Evolutionary conservation across 2,113 vertebrate genomes (phyloP).

Genomic region (Heterochromis multidens): DNA sequence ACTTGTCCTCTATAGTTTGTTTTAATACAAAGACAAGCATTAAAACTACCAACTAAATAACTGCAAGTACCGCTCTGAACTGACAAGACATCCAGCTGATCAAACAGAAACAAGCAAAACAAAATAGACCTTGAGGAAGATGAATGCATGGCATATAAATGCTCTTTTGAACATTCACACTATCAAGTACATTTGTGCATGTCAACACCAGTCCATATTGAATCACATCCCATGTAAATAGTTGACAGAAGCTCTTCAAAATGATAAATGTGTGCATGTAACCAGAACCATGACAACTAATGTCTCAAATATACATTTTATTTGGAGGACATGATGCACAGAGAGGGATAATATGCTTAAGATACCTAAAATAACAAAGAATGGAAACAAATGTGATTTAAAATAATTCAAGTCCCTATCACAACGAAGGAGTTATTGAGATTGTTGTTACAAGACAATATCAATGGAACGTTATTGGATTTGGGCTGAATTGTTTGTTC

Average conservation of each 20-base stretch:
- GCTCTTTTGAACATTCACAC: background rate
- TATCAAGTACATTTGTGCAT: background rate
- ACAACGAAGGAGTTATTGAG: background rate
- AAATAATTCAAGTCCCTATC: background rate
- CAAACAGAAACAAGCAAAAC: background rate
- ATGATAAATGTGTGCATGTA: background rate
- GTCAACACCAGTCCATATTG: background rate
- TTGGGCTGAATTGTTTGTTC: background rate
- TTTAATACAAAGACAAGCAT: background rate
- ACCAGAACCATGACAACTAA: background rate
- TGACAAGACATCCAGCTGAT: background rate
- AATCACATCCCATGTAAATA: too few species aligned
- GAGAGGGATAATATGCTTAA: background rate
- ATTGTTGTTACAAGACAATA: background rate
- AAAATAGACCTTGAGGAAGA: background rate
- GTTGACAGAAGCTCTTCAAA: background rate
- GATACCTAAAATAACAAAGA: background rate
- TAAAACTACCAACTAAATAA: background rate
- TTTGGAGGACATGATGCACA: background rate
- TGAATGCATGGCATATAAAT: background rate
- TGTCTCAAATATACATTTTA: background rate
- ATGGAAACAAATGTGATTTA: too few species aligned
- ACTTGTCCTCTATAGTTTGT: background rate
- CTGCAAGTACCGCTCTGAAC: background rate
- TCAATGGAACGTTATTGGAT: background rate